Evolutionary conservation across 2,888 invertebrate genomes (phyloP), one percentile per base, ranked within the genome.

Genomic region (Reticulitermes lucifugus): DNA sequence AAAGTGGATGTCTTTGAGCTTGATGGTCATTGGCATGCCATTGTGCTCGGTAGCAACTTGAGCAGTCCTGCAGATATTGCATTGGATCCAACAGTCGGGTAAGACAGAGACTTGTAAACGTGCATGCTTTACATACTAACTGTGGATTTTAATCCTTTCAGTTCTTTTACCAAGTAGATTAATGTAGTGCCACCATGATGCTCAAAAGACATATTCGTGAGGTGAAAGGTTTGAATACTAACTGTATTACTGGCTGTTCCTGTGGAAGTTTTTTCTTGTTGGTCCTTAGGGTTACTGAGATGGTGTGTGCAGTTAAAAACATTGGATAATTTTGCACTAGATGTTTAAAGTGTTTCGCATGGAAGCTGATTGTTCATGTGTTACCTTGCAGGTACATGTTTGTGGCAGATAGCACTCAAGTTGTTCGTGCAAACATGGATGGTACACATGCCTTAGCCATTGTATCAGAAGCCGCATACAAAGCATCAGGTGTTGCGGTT

Each of bases 1-100:
- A 98, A 97, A 92, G 95, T 99, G 85, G 98, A 98, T 90, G 96
- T 99, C 0, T 97, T 98, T 89, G 98, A 98, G 90, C 92, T 98
- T 88, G 95, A 95, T 88, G 97, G 96, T 0, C 93, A 95, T 84
- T 95, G 95, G 92, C 97, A 99, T 90, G 98, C 98, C 0, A 96
- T 99, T 21, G 97, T 97, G 0, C 92, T 99, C 0, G 97, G 97
- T 29, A 96, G 97, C 81, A 98, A 98, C 90, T 92, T 99, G 10
- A 98, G 98, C 51, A 95, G 95, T 87, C 99, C 99, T 0, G 94
- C 96, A 0, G 98, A 99, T 90, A 93, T 99, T 84, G 98, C 97
- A 0, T 91, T 99, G 25, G 99, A 99, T 91, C 98, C 99, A 0
- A 95, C 96, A 0, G 92, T 95, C 0, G 99, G 99, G 88, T 93